Evolutionary conservation across 2,888 invertebrate genomes (phyloP), one percentile per base, ranked within the genome.

Genomic region (Morpho deidamia): DNA sequence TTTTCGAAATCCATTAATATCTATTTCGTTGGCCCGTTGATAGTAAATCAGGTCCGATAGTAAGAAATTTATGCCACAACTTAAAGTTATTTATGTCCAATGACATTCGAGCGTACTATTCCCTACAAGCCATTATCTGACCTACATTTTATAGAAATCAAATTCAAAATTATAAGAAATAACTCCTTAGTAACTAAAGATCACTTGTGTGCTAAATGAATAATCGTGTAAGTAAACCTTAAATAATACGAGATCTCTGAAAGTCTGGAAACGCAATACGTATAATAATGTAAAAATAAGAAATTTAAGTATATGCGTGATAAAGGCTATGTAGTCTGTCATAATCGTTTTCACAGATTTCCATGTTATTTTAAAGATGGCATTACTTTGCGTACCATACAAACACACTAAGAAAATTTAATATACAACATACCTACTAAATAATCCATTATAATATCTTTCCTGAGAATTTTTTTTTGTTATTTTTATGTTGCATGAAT

Each of bases 161-260:
- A 45, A 50, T 50, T 52, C 39, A 33, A 49, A 49, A 51, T n/a
- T 9, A 45, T 51, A 46, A 49, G 23, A 46, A 14, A 40, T 32
- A 47, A 47, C 44, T 44, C 47, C 56, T 51, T 55, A 57, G 33
- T 39, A 60, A 62, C 58, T 82, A 83, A 78, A 78, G 66, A 80
- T 78, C 81, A 83, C 81, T 79, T 76, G 78, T 74, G 81, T 78
- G 74, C 78, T 69, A 76, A 79, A 77, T 76, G 74, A 82, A 81
- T 80, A 44, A 84, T 79, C 79, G 81, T 83, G 84, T 85, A 84
- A 83, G 82, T 82, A 81, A 78, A 82, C 80, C 81, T 83, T 83
- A 83, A 81, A 78, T 71, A 76, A 80, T 63, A 89, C 89, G 90
- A 90, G 90, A 90, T 90, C 90, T 87, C 89, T 84, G 89, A 86